Evolutionary conservation across 2,113 vertebrate genomes (phyloP), one percentile per base, ranked within the genome.

Genomic region (Lutjanus erythropterus): DNA sequence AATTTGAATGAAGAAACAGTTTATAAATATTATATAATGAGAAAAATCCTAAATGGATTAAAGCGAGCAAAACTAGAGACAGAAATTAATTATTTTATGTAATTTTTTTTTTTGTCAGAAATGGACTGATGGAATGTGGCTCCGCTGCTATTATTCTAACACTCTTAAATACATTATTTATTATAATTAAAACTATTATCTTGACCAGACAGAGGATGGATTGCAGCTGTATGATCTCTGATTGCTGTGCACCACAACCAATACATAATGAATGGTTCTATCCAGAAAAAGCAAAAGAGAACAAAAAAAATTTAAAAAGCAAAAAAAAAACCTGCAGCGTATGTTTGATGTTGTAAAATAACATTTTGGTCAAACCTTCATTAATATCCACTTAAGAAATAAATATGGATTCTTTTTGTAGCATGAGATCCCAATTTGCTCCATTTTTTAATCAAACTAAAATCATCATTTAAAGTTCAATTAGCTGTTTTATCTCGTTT

Each of bases 391-490:
- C 47, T 69, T 19, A 23, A 37, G 12, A 58, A 52, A 31, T 78
- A 71, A 29, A 41, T 29, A 7, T 65, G 23, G 9, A 47, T 27
- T 31, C n/a, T n/a, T 65, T 50, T 39, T 52, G 14, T 25, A 37
- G 15, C 25, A 52, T 53, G 25, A 62, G 9, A 85, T 74, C 77
- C 23, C 5, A 71, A 49, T 83, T 66, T 62, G 4, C 19, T 42
- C n/a, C 11, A 15, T 70, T 67, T 80, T 78, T 14, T 53, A 55
- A 78, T 84, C 23, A 81, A 84, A 83, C 76, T 18, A 70, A 77
- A 44, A 49, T 64, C 15, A 29, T 81, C 39, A 85, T 85, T 82
- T 79, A 72, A 87, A 86, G 76, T 78, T 88, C 56, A 89, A 53
- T 85, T 72, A 66, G 25, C 15, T 58, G 33, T 61, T 76, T 62